Percentiles rank a stretch among this genome's conserved stretches.
Conservation (phyloP, 2,797 vertebrate species). For the Rhynchonycteris naso region DNA sequence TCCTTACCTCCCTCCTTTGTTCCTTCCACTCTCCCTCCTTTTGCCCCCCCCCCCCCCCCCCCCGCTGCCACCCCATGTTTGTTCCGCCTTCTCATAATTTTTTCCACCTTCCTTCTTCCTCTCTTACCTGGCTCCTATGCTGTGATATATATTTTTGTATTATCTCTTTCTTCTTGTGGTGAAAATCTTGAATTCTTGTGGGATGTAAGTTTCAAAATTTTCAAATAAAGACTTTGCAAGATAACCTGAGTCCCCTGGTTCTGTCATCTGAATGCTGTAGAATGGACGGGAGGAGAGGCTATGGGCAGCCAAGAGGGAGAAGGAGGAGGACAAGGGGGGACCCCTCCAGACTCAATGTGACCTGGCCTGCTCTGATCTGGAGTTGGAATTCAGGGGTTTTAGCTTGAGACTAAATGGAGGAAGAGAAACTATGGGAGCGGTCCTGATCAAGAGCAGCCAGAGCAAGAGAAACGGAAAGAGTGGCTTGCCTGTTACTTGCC, state of each 20-base stretch:
- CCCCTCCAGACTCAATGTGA: not conserved
- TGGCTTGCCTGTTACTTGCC: not conserved
- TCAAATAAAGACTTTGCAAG: constrained; percentile 90
- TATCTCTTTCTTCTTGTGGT: constrained; percentile 88
- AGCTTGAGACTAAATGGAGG: not conserved
- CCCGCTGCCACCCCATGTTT: not conserved
- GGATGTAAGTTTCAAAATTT: constrained; percentile 90
- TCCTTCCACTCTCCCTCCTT: constrained; percentile 50
- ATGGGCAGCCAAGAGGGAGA: not conserved
- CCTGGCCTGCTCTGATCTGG: not conserved
- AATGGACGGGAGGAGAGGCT: not conserved
- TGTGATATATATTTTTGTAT: constrained; percentile 91
- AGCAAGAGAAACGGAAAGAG: not conserved
- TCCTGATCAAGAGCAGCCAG: not conserved
- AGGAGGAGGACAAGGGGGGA: not conserved
- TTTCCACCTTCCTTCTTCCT: constrained; percentile 52
- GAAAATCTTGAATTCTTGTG: constrained; percentile 88
- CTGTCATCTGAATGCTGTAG: constrained; percentile 61
- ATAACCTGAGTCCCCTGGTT: constrained; percentile 80
- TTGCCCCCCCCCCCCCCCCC: fast-evolving
- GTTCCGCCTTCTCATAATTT: constrained; percentile 59
- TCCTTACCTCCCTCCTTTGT: constrained; percentile 53
- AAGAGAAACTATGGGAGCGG: not conserved
- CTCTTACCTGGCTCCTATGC: constrained; percentile 79
- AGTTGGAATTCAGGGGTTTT: not conserved